A percentile compares a stretch with the other conserved stretches of the same genome.
phyloP scores from a whole-genome alignment of 2,888 invertebrate genomes.

The Dusona sp. region DNA sequence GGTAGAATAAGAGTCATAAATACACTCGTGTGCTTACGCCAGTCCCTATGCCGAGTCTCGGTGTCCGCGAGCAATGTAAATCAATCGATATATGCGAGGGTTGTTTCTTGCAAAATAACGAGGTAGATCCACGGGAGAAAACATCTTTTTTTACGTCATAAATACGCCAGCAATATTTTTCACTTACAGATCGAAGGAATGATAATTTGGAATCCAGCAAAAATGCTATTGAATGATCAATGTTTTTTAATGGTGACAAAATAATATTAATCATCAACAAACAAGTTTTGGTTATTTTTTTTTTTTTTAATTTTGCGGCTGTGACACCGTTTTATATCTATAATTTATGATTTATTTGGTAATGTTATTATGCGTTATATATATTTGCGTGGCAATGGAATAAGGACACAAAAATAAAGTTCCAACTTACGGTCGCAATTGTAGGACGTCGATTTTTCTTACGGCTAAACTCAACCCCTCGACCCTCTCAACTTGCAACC shows the following conservation, averaged over 20 bases:
- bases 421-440: slow-evolving; percentile 58
- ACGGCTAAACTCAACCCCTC: slow-evolving; percentile 75
- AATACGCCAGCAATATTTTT: slow-evolving; percentile 40
- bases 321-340: neutral
- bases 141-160: slow-evolving; percentile 23
- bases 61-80: slow-evolving; percentile 41
- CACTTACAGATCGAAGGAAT: neutral
- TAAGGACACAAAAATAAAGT: neutral
- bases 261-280: neutral
- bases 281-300: neutral
- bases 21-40: slow-evolving; percentile 27
- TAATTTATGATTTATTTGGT: neutral
- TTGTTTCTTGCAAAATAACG: slow-evolving; percentile 49
- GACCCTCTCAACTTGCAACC: slow-evolving; percentile 66
- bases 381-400: neutral
- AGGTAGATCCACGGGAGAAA: slow-evolving; percentile 24
- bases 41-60: slow-evolving; percentile 33
- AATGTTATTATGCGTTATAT: neutral
- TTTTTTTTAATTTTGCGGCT: neutral
- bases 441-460: slow-evolving; percentile 81
- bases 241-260: neutral
- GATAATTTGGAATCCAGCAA: slow-evolving; percentile 16
- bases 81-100: slow-evolving; percentile 49
- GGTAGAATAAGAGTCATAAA: slow-evolving; percentile 43
- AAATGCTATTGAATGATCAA: slow-evolving; percentile 14